These are phyloP conservation scores for Heterocephalus glaber DNA, from an alignment of 2,113 vertebrate species.

Conservation along the genomic window DNA sequence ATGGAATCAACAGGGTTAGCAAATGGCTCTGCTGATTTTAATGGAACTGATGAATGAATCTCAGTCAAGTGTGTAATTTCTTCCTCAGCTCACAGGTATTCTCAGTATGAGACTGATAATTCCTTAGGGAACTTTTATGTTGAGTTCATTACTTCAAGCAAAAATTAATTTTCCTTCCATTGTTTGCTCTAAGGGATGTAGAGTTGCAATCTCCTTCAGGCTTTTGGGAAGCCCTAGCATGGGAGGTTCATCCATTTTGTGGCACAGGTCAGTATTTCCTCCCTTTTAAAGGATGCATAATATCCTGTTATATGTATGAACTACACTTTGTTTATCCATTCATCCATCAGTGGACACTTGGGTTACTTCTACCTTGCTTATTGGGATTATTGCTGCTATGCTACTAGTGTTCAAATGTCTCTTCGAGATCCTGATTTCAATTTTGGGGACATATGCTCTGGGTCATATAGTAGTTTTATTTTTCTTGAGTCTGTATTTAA, in stretches of 20 bases:
- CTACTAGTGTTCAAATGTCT: not conserved
- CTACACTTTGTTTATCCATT: not conserved
- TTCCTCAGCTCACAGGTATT: not conserved
- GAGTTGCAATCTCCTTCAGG: not conserved
- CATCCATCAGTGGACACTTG: not conserved
- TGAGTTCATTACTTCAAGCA: not conserved
- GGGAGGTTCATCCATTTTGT: not conserved
- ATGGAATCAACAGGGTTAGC: slow-evolving; percentile 10
- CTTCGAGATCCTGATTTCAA: not conserved
- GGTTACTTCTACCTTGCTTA: not conserved
- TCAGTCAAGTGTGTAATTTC: slow-evolving; percentile 54
- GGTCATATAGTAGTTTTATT: not conserved
- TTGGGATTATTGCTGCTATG: not conserved
- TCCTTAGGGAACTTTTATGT: not conserved
- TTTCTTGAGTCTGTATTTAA: not conserved
- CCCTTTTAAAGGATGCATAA: not conserved
- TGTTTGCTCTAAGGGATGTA: not conserved
- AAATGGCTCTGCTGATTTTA: slow-evolving; percentile 58
- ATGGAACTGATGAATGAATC: slow-evolving; percentile 47
- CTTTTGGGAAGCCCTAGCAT: accelerated
- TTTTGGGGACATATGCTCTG: not conserved
- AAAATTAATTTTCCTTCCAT: not conserved
- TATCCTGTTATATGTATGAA: not conserved
- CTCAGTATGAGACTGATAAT: not conserved
- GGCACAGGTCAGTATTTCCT: not conserved